These are phyloP conservation scores for Gibbula magus DNA, from an alignment of 2,888 invertebrate genomes.

Conservation along the genomic window DNA sequence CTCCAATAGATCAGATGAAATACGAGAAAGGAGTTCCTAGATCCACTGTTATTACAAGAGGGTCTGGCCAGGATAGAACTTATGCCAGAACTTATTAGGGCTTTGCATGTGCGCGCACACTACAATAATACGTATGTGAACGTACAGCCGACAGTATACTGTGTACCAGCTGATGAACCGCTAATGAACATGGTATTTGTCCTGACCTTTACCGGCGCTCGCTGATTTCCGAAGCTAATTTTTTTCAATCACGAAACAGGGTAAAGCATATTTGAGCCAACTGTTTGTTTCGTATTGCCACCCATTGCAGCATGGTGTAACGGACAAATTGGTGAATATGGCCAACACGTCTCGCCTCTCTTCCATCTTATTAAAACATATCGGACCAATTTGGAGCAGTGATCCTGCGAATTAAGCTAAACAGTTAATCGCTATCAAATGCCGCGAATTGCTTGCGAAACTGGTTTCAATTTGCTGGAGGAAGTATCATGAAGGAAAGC, in stretches of 20 bases:
- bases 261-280: neutral
- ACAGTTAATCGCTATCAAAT: constrained; percentile 28
- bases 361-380: constrained; percentile 20
- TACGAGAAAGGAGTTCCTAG: neutral
- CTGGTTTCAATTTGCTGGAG: constrained; percentile 29
- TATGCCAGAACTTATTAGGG: neutral
- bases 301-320: neutral
- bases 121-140: constrained; percentile 9
- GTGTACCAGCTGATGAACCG: neutral
- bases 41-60: neutral
- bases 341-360: neutral
- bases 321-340: constrained; percentile 10
- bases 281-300: neutral
- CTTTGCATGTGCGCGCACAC: neutral
- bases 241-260: constrained; percentile 12
- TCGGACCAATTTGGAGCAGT: constrained; percentile 26
- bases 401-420: constrained; percentile 27
- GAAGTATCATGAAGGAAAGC: constrained; percentile 25
- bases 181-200: constrained; percentile 19
- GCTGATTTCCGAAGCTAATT: constrained; percentile 12
- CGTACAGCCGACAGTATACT: no score
- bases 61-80: no score
- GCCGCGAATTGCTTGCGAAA: constrained; percentile 19
- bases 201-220: neutral
- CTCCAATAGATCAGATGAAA: neutral